Evolutionary conservation across 1,140 invertebrate species (phyloP).

Genomic region (Pentalonia nigronervosa): DNA sequence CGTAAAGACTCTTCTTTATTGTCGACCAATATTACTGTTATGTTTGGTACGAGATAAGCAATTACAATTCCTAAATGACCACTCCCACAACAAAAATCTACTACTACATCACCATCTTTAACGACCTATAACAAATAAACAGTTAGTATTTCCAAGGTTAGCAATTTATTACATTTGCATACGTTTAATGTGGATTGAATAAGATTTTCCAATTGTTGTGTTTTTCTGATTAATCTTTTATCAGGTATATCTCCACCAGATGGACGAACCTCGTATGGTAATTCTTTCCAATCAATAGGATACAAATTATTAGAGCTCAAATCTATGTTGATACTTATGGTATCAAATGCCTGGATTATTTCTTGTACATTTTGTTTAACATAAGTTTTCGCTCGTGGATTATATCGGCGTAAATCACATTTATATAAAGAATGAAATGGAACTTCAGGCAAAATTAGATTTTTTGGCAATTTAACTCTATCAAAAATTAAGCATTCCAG

Average conservation of each 20-base stretch:
- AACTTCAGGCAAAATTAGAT: conserved; percentile 63
- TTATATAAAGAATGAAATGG: conserved; percentile 78
- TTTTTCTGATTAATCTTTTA: conserved; percentile 78
- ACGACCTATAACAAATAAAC: conserved; percentile 60
- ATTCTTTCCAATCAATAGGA: conserved; percentile 70
- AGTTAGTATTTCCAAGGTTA: background rate
- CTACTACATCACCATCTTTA: conserved; percentile 70
- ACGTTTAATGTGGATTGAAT: conserved; percentile 76
- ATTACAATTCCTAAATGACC: conserved; percentile 90
- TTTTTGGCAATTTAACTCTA: conserved; percentile 5
- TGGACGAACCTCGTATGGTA: conserved; percentile 79
- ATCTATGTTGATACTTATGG: conserved; percentile 46
- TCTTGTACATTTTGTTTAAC: conserved; percentile 78
- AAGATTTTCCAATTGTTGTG: conserved; percentile 88
- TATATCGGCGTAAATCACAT: conserved; percentile 79
- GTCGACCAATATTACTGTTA: conserved; percentile 83
- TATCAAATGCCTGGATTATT: conserved; percentile 54
- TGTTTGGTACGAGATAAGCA: conserved; percentile 79
- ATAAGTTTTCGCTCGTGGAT: conserved; percentile 74
- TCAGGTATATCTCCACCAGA: conserved; percentile 79
- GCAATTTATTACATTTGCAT: background rate
- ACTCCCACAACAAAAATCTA: conserved; percentile 94
- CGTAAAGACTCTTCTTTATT: conserved; percentile 89
- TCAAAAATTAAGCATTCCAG: conserved; percentile 61
- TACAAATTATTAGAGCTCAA: conserved; percentile 64